Percentiles rank a stretch among this genome's conserved stretches.
Evolutionary conservation across 2,113 vertebrate species (phyloP).

Genomic region (Hepsetus odoe): DNA sequence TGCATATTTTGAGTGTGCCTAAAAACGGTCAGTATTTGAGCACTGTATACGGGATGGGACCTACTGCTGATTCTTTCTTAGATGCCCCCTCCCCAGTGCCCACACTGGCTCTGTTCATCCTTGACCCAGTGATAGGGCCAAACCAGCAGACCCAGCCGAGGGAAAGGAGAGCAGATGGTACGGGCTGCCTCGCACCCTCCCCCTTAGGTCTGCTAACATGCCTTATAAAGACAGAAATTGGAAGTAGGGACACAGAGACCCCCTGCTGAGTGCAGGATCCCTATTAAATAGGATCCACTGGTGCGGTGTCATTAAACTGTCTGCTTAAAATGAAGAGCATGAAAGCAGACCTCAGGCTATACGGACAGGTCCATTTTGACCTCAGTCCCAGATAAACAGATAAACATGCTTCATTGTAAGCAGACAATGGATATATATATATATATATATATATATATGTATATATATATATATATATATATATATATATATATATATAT

Average conservation of each 20-base stretch:
- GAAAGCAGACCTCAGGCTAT: no score
- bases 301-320: slow-evolving; percentile 17
- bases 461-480: no score
- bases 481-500: no score
- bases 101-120: slow-evolving; percentile 41
- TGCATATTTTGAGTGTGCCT: neutral
- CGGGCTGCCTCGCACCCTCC: slow-evolving; percentile 40
- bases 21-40: no score
- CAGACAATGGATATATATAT: no score
- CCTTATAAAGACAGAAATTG: slow-evolving; percentile 46
- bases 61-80: slow-evolving; percentile 12
- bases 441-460: no score
- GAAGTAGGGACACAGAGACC: slow-evolving; percentile 27
- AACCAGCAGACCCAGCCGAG: slow-evolving; percentile 33
- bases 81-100: slow-evolving; percentile 20
- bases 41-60: neutral
- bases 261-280: slow-evolving; percentile 13
- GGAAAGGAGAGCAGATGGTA: slow-evolving; percentile 57
- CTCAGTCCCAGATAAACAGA: no score
- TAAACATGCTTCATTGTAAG: no score
- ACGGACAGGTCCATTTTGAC: no score
- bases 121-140: slow-evolving; percentile 36
- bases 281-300: slow-evolving; percentile 9
- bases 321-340: slow-evolving; percentile 14
- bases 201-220: slow-evolving; percentile 44